Base-by-base conservation (phyloP, 2,888 invertebrate genomes). In the Netelia inedita region DNA sequence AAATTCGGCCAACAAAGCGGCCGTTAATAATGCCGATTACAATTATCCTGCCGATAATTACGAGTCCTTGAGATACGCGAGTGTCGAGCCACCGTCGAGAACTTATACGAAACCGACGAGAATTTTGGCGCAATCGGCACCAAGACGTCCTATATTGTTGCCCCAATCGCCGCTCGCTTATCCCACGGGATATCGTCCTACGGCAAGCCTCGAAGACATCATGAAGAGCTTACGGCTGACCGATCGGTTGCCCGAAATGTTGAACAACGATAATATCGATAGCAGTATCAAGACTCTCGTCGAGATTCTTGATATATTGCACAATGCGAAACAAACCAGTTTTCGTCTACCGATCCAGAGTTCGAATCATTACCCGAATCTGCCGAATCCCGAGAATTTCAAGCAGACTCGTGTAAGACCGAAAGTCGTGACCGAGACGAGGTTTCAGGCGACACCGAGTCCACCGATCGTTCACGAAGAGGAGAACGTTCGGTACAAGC, bases 191-290 rank as follows among this genome's bases (percentile, higher is more conserved):
- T 93, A 94, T 35, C 43, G 57, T 83, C 92, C 94, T 66, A 92
- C 92, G n/a, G 89, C 93, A 1, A 90, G 91, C 83, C 90, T 96
- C 55, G 94, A 95, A 0, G 95, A 96, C 86, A 95, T 97, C 85
- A 91, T 97, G 55, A 96, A 96, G 91, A 96, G 97, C 80, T 94
- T 97, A 41, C 97, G 97, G 92, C 94, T 96, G 19, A 96, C 96
- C 88, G 97, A 97, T 93, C 96, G 96, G 63, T 94, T 98, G 87
- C 97, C 97, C 0, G 96, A 96, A 88, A 96, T 96, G 9, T 94
- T 97, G 35, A 97, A 96, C 3, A 95, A 96, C 74, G 96, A 97
- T 87, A 97, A 97, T 89, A 96, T 97, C 65, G 97, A 97, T 88
- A 96, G 96, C 84, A 97, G 97, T 68, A 96, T 98, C 85, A 96